phyloP scores from a whole-genome alignment of 1,140 invertebrate species.

The Fopius arisanus region DNA sequence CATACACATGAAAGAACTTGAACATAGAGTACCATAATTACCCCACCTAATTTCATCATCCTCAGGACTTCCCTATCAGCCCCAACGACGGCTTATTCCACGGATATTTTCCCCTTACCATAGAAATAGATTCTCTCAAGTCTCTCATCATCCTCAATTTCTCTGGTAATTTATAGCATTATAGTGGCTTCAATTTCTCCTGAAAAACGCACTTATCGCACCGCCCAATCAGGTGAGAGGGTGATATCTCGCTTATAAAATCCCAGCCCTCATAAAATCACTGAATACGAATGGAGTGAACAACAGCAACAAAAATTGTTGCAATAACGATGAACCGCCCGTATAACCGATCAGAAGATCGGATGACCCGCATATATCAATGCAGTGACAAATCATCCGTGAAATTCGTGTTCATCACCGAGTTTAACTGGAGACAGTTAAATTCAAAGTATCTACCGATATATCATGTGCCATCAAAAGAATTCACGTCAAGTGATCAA shows the following conservation, averaged over 20 bases:
- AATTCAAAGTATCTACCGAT: neutral
- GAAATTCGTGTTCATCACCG: conserved; percentile 27
- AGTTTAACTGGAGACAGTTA: conserved; percentile 12
- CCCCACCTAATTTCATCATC: neutral
- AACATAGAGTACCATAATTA: neutral
- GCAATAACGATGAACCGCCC: conserved; percentile 7
- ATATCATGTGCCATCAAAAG: neutral
- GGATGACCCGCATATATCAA: neutral
- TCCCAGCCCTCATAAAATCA: neutral
- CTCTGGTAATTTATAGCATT: neutral
- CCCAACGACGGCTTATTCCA: neutral
- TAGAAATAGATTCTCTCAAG: no score
- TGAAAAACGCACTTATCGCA: neutral
- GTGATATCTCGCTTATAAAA: neutral
- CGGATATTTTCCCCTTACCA: neutral
- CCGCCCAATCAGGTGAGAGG: neutral
- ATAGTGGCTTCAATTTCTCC: neutral
- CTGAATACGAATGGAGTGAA: neutral
- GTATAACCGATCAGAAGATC: neutral
- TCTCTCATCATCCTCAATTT: no score
- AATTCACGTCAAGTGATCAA: neutral
- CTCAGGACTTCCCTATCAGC: no score
- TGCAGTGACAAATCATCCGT: conserved; percentile 14
- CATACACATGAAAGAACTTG: neutral
- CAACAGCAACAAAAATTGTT: neutral